Percentiles rank a stretch among this genome's conserved stretches.
phyloP scores from a whole-genome alignment of 1,140 invertebrate genomes.

The Papilio aristodemus region DNA sequence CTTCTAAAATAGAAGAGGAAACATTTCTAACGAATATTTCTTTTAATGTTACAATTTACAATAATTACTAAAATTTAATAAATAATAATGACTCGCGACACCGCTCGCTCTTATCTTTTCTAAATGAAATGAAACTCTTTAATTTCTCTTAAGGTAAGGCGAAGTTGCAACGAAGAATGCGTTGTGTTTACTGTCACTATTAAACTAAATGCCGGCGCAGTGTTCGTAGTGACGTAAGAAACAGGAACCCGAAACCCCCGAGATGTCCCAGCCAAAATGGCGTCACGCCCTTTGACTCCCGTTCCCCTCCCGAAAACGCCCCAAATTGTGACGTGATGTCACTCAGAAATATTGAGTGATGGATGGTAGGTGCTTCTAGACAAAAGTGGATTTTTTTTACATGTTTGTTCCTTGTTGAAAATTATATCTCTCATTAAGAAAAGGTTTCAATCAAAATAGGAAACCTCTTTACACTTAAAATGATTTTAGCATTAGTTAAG shows the following conservation, averaged over 20 bases:
- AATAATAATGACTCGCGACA: too few relatives aligned
- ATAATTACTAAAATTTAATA: too few relatives aligned
- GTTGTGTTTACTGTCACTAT: neutral
- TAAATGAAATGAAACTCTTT: neutral
- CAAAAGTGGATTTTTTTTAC: neutral
- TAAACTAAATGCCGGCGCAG: neutral
- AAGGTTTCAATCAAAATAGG: neutral
- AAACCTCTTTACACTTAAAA: too few relatives aligned
- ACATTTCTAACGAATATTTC: too few relatives aligned
- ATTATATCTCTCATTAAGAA: neutral
- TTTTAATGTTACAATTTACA: too few relatives aligned
- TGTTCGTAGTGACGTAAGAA: slow-evolving; percentile 31
- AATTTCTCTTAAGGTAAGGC: neutral
- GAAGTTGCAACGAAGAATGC: neutral
- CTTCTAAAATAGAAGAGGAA: too few relatives aligned
- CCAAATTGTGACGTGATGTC: slow-evolving; percentile 46
- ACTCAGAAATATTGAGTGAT: slow-evolving; percentile 51
- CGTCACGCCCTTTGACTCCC: slow-evolving; percentile 44
- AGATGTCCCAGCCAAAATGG: slow-evolving; percentile 44
- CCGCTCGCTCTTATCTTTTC: too few relatives aligned
- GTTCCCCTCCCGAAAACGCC: slow-evolving; percentile 47
- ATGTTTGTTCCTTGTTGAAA: neutral
- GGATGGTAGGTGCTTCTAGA: slow-evolving; percentile 4
- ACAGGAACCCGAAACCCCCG: slow-evolving; percentile 37
- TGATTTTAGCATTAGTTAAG: neutral